Percentiles rank a stretch among this genome's conserved stretches.
Conservation (phyloP, 2,113 vertebrate species). For the Pica pica region DNA sequence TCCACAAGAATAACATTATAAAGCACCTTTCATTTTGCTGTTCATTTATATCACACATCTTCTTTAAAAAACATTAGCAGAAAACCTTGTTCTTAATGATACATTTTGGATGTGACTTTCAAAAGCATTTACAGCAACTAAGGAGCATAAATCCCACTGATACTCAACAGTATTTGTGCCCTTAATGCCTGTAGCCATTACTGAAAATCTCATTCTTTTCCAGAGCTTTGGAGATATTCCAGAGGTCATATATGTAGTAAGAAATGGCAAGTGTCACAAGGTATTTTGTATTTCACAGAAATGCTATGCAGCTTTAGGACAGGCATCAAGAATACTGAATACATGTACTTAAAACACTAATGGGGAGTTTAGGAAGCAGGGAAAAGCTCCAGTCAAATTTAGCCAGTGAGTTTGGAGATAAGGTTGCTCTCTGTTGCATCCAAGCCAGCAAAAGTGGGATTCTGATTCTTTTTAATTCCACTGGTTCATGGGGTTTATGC, state of each 20-base stretch:
- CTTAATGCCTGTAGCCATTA: constrained; percentile 41
- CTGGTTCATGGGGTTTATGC: neutral
- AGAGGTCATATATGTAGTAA: constrained; percentile 8
- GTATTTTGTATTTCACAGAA: neutral
- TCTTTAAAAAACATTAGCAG: constrained; percentile 15
- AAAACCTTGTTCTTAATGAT: constrained; percentile 2
- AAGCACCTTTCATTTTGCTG: constrained; percentile 19
- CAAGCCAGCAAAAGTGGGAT: neutral
- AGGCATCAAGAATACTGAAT: constrained; percentile 5
- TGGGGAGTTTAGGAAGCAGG: neutral
- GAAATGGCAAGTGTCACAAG: constrained; percentile 54
- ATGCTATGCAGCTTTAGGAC: constrained; percentile 14
- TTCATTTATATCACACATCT: neutral
- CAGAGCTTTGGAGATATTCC: constrained; percentile 36
- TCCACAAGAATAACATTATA: constrained; percentile 27
- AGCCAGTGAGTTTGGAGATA: neutral
- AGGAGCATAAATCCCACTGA: constrained; percentile 28
- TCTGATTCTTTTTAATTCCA: neutral
- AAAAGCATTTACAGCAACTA: constrained; percentile 23
- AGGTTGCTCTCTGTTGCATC: neutral
- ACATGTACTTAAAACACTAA: neutral
- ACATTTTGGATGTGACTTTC: constrained; percentile 40
- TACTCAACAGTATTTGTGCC: neutral
- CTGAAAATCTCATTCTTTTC: constrained; percentile 40
- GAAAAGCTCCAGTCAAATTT: neutral